Percentiles rank a stretch among this genome's conserved stretches.
Conservation (phyloP, 2,888 invertebrate species). For the Rhingia campestris region DNA sequence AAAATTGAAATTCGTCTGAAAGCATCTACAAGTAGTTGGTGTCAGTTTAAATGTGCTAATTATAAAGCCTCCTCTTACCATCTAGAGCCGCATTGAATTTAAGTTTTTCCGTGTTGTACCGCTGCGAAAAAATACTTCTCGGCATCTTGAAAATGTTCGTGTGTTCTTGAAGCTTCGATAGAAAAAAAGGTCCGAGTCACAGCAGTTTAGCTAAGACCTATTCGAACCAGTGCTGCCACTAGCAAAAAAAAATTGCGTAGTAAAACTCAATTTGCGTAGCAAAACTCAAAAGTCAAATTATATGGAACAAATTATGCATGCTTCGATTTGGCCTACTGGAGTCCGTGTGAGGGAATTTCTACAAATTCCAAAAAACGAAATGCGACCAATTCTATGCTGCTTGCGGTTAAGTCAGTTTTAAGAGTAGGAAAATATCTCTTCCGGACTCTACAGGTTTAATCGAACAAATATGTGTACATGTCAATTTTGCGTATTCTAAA, state of each 20-base stretch:
- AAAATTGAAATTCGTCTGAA: constrained; percentile 75
- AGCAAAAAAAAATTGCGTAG: too few species aligned
- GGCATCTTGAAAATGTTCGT: constrained; percentile 74
- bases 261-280: too few species aligned
- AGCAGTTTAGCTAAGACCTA: too few species aligned
- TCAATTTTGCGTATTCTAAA: not conserved
- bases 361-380: constrained; percentile 10
- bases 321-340: too few species aligned
- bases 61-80: constrained; percentile 69
- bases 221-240: too few species aligned
- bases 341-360: constrained; percentile 5
- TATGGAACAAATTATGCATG: not conserved
- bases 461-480: not conserved
- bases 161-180: too few species aligned
- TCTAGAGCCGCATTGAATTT: constrained; percentile 77
- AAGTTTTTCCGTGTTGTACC: constrained; percentile 76
- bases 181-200: too few species aligned
- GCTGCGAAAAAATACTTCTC: constrained; percentile 78
- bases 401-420: not conserved
- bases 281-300: too few species aligned
- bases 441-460: not conserved
- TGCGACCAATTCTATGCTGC: not conserved
- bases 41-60: not conserved
- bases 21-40: constrained; percentile 67
- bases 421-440: not conserved